These are phyloP conservation scores for Nyctereutes procyonoides DNA, from an alignment of 2,113 vertebrate genomes.

Conservation along the genomic window DNA sequence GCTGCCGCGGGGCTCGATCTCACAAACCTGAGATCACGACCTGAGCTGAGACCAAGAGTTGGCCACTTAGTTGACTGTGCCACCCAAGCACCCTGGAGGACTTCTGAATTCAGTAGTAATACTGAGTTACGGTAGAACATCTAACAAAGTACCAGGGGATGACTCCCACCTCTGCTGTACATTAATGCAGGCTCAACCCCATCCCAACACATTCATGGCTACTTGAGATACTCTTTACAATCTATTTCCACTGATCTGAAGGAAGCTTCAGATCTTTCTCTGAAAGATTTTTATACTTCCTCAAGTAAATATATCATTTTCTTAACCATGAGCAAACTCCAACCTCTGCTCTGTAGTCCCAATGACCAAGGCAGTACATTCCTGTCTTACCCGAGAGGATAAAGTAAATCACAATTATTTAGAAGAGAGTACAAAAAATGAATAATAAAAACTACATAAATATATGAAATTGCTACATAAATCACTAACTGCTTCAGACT, in stretches of 20 bases:
- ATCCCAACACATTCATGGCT: not conserved
- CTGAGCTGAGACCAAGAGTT: not conserved
- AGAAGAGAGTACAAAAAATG: not conserved
- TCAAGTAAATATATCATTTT: not conserved
- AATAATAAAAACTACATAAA: not conserved
- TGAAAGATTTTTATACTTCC: not conserved
- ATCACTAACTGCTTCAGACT: not conserved
- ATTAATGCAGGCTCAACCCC: not conserved
- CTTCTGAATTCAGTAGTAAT: not conserved
- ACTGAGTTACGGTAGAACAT: not conserved
- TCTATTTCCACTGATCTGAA: not conserved
- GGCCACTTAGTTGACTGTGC: not conserved
- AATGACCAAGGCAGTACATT: slow-evolving; percentile 13
- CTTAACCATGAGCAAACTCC: not conserved
- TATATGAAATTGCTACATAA: not conserved
- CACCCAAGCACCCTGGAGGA: not conserved
- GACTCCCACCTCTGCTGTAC: not conserved
- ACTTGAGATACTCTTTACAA: not conserved
- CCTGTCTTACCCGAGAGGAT: not conserved
- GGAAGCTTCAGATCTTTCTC: not conserved
- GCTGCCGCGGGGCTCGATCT: not conserved
- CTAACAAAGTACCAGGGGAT: not conserved
- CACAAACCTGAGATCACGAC: not conserved
- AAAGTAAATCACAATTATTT: not conserved
- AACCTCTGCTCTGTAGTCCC: not conserved